Evolutionary conservation across 1,140 invertebrate species (phyloP), one percentile per base, ranked within the genome.

Genomic region (Camponotus vicinus): DNA sequence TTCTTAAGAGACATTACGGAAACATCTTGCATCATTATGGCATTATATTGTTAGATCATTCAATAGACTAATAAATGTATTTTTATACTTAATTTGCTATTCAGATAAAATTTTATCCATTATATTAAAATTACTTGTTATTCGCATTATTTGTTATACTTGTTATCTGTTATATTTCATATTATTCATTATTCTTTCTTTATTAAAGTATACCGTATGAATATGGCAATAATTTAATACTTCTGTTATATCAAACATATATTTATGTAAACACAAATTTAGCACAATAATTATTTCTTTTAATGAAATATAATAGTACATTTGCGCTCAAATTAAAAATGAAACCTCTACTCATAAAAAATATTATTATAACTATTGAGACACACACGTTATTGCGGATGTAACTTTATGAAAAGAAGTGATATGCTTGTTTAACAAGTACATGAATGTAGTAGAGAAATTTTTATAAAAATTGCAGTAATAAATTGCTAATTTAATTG

Each of bases 401-500:
- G 34, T 21, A 37, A 37, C 18, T 79, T 79, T 55, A 18, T 18
- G 13, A 49, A 18, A 42, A 49, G 42, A 11, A 45, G 11, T 40
- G 42, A 45, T 18, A 18, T 18, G 32, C 18, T 66, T 66, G 32
- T 37, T 66, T 66, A n/a, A 66, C 37, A 18, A 42, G 64, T 42
- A 18, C 5, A 66, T 6, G 37, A 6, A 15, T 18, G 6, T 18
- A 11, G 15, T 1, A 40, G 8, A 45, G n/a, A 67, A 45, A 11
- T 27, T 27, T 27, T 27, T 27, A 40, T 11, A 11, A 61, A 21
- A 67, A 67, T 42, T 67, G 13, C 6, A 42, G 52, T 71, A 87
- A 87, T 87, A 40, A 37, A 73, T 40, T 40, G 45, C 85, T 66
- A 85, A 87, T 85, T 77, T 45, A 45, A 61, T 21, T 21, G 80